Conservation (phyloP, 1,140 invertebrate genomes). For the Phymorhynchus buccinoides region DNA sequence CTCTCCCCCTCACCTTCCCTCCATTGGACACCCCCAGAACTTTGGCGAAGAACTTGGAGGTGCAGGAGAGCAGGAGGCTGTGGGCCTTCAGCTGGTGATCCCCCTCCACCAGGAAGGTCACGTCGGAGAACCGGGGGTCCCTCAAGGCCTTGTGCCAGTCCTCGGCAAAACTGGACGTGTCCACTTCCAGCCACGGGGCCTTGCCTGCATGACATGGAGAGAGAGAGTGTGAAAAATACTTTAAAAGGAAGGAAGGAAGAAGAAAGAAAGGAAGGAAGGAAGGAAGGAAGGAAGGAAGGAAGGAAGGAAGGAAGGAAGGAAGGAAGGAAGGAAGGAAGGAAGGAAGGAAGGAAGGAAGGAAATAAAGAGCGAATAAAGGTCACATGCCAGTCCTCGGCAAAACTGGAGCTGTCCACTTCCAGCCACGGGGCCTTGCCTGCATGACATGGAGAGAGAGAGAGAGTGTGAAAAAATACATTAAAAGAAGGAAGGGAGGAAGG, state of each 20-base stretch:
- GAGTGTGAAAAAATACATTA: background rate
- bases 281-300: too few relatives aligned
- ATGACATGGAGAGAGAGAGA: background rate
- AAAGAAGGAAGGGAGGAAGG: too few relatives aligned
- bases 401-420: constrained; percentile 63
- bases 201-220: constrained; percentile 57
- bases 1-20: constrained; percentile 37
- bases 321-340: too few relatives aligned
- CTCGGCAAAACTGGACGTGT: constrained; percentile 63
- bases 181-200: constrained; percentile 65
- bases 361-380: too few relatives aligned
- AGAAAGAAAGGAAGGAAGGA: too few relatives aligned
- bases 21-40: constrained; percentile 51
- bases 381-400: constrained; percentile 63
- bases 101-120: constrained; percentile 60
- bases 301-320: too few relatives aligned
- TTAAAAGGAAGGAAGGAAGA: background rate
- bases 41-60: constrained; percentile 61
- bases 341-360: too few relatives aligned
- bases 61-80: constrained; percentile 60
- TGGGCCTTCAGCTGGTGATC: constrained; percentile 60
- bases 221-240: background rate
- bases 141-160: constrained; percentile 63
- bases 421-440: constrained; percentile 66
- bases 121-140: constrained; percentile 60